A percentile compares a stretch with the other conserved stretches of the same genome.
Evolutionary conservation across 2,113 vertebrate genomes (phyloP).

Genomic region (Macroglossus sobrinus): DNA sequence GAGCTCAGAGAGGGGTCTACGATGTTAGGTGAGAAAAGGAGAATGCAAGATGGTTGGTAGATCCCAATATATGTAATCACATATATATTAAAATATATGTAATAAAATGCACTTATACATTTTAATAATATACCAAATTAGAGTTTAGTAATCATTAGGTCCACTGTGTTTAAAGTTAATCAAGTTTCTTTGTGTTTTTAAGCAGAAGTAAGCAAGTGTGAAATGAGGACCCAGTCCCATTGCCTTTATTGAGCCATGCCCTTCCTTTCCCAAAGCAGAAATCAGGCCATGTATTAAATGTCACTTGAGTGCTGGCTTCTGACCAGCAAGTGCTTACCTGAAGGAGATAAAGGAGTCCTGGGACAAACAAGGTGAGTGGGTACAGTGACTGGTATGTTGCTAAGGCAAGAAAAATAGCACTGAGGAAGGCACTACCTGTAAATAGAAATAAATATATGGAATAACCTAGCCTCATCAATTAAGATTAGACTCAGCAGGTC

Average conservation of each 20-base stretch:
- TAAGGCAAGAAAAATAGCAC: conserved; percentile 94
- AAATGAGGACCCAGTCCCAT: background rate
- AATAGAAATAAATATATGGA: conserved; percentile 54
- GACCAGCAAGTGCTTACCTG: conserved; percentile 82
- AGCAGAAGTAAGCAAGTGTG: background rate
- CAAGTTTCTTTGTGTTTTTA: conserved; percentile 24
- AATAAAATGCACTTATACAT: conserved; percentile 23
- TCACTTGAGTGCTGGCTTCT: conserved; percentile 40
- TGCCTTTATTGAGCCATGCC: background rate
- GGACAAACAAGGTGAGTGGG: conserved; percentile 92
- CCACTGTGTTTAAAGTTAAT: conserved; percentile 17
- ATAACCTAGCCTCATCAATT: background rate
- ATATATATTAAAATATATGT: background rate
- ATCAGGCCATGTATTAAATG: background rate
- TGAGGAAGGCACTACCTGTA: conserved; percentile 93
- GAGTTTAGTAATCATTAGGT: background rate
- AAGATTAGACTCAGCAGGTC: background rate
- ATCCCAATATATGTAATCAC: too few relatives aligned
- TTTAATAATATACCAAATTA: conserved; percentile 11
- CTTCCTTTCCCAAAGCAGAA: background rate
- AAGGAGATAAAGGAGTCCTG: conserved; percentile 92
- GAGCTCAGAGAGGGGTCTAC: background rate
- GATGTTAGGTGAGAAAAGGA: background rate
- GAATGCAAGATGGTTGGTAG: background rate
- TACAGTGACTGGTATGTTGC: conserved; percentile 98